Conservation (phyloP, 2,113 vertebrate genomes). For the Oplegnathus fasciatus region DNA sequence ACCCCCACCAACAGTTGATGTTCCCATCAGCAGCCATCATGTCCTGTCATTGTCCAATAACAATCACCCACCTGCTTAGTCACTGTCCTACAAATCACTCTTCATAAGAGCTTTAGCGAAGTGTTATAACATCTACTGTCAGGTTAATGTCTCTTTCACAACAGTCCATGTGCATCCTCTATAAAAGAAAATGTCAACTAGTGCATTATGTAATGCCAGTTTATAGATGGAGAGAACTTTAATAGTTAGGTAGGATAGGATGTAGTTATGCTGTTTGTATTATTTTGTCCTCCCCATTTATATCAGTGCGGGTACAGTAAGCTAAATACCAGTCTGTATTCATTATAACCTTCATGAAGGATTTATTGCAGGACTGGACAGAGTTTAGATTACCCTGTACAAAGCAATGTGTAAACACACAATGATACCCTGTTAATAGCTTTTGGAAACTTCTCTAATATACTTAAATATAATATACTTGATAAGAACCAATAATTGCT, state of each 20-base stretch:
- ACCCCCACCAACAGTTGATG: neutral
- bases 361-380: too few species aligned
- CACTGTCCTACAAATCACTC: neutral
- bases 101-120: neutral
- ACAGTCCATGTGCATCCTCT: neutral
- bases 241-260: neutral
- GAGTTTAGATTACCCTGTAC: too few species aligned
- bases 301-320: too few species aligned
- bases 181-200: neutral
- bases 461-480: too few species aligned
- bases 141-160: slow-evolving; percentile 18
- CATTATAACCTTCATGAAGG: too few species aligned
- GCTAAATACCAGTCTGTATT: neutral
- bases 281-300: neutral
- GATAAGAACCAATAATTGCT: too few species aligned
- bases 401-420: too few species aligned
- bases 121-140: neutral
- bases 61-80: neutral
- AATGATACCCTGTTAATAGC: too few species aligned
- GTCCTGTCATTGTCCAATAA: neutral
- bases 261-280: neutral
- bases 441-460: too few species aligned
- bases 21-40: neutral
- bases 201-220: neutral
- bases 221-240: neutral